These are phyloP conservation scores for Phasianus colchicus DNA, from an alignment of 2,113 vertebrate genomes.

Conservation along the genomic window DNA sequence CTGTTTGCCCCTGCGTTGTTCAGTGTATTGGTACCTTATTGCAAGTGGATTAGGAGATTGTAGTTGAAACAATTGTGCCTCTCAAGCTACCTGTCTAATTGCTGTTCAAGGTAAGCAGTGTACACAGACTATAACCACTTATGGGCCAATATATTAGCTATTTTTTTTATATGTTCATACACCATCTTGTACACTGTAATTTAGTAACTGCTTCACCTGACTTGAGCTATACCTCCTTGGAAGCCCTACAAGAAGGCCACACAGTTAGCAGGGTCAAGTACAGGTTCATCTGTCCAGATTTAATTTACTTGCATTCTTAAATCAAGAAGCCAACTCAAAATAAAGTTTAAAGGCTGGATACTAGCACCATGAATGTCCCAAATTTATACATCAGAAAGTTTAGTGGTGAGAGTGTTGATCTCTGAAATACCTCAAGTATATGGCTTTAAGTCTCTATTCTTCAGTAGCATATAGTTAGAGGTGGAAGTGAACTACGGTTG, in stretches of 20 bases:
- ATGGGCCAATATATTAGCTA: background rate
- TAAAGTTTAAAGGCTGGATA: background rate
- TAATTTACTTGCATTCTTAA: background rate
- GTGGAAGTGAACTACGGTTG: background rate
- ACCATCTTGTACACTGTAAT: background rate
- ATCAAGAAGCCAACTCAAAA: background rate
- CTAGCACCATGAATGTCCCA: background rate
- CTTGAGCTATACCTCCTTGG: background rate
- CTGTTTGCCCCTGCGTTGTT: background rate
- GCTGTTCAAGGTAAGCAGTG: background rate
- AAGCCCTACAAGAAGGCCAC: background rate
- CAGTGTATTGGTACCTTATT: background rate
- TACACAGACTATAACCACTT: background rate
- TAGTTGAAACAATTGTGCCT: background rate
- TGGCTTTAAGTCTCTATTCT: background rate
- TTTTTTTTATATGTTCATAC: accelerated
- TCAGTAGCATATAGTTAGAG: background rate
- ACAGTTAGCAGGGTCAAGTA: background rate
- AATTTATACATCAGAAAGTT: background rate
- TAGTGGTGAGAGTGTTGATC: background rate
- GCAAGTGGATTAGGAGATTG: background rate
- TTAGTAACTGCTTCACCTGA: background rate
- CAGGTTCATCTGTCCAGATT: background rate
- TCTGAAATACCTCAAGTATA: background rate
- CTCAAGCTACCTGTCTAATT: background rate